Evolutionary conservation across 2,113 vertebrate species (phyloP), one percentile per base, ranked within the genome.

Genomic region (Corythaeola cristata): DNA sequence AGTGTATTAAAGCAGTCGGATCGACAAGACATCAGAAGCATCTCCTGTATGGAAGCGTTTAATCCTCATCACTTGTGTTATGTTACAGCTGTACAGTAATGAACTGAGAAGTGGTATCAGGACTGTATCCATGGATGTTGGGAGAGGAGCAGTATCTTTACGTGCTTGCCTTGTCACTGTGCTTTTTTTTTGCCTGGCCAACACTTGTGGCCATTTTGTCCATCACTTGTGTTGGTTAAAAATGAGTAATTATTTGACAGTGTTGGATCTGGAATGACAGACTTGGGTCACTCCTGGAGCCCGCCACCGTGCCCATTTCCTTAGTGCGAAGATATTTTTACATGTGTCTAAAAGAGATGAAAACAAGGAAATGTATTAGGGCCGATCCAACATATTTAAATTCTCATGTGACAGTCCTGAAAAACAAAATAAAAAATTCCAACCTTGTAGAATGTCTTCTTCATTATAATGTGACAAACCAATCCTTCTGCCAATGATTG

Each of bases 241-340:
- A 60, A 12, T 33, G 16, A 59, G 15, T 9, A 53, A 47, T 59
- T n/a, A 9, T 55, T 49, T 55, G 30, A 39, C 52, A 72, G 39
- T 37, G 71, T 59, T 64, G 37, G 11, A 76, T 53, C n/a, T 67
- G 63, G 30, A 76, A 49, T 1, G 2, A 41, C 22, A 77, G 45
- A 9, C 19, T 33, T 30, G 45, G 13, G 27, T 55, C 4, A 7
- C 39, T 81, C 58, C 58, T 72, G 26, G 19, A 90, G 39, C n/a
- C 16, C 0, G 0, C 59, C 37, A 71, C 62, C 37, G 9, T 18
- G 15, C 22, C 9, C 0, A 0, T 44, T 72, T 66, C 45, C 39
- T 55, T 60, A 58, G 17, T 20, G 49, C 27, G 80, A 85, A 69
- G 68, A 16, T 32, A 52, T 32, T 58, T 69, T 80, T 58, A 47